These are phyloP conservation scores for Pogonocherus hispidulus DNA, from an alignment of 2,888 invertebrate species.

Conservation along the genomic window DNA sequence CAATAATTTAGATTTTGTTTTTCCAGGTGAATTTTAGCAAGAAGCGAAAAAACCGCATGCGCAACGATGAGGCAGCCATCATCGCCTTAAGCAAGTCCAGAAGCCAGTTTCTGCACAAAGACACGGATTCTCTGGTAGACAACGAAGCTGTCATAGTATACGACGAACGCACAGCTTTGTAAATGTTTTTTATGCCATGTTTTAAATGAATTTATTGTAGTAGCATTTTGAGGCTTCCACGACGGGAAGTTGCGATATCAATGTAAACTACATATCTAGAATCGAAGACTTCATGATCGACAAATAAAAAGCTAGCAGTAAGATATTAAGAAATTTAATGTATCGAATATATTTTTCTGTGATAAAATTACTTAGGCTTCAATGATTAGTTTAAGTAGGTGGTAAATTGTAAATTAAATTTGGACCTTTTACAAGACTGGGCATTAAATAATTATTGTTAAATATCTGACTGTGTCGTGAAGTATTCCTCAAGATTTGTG, in stretches of 20 bases:
- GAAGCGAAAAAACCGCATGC: constrained; percentile 85
- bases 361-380: constrained; percentile 47
- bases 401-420: constrained; percentile 35
- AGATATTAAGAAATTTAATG: constrained; percentile 24
- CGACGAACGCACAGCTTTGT: constrained; percentile 84
- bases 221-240: constrained; percentile 19
- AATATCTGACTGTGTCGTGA: constrained; percentile 3
- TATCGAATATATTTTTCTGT: constrained; percentile 50
- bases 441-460: background rate
- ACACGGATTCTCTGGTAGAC: constrained; percentile 77
- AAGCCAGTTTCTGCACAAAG: constrained; percentile 73
- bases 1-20: constrained; percentile 34
- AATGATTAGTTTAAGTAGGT: constrained; percentile 36
- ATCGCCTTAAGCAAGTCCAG: constrained; percentile 85
- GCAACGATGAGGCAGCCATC: constrained; percentile 84
- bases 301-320: constrained; percentile 53
- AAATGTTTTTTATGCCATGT: constrained; percentile 55
- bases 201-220: constrained; percentile 47
- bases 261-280: constrained; percentile 54
- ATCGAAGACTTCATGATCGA: constrained; percentile 54
- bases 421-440: constrained; percentile 44
- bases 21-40: constrained; percentile 81
- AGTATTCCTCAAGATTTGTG: background rate
- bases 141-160: constrained; percentile 87
- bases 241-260: constrained; percentile 27